phyloP scores from a whole-genome alignment of 1,140 invertebrate species.

The Aphaenogaster ashmeadi region DNA sequence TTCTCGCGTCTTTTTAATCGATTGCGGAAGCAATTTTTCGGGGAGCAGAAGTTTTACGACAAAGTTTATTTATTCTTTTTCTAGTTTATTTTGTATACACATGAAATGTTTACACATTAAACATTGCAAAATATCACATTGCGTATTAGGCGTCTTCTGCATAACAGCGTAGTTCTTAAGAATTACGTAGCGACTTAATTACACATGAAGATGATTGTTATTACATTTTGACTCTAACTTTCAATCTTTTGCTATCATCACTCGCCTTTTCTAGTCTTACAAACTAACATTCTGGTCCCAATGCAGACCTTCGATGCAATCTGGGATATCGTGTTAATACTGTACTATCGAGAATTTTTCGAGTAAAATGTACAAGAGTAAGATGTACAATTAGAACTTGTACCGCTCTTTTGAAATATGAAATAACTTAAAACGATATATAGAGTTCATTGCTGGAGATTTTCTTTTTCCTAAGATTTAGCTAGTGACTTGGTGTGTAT shows the following conservation, averaged over 20 bases:
- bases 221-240: constrained; percentile 46
- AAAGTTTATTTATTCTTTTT: constrained; percentile 30
- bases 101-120: constrained; percentile 52
- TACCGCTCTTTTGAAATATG: neutral
- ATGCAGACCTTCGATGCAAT: constrained; percentile 48
- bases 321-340: constrained; percentile 47
- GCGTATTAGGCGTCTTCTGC: constrained; percentile 68
- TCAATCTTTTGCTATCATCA: constrained; percentile 21
- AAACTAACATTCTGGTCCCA: constrained; percentile 49
- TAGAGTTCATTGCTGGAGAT: neutral
- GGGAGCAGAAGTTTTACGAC: neutral
- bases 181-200: constrained; percentile 43
- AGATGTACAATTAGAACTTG: constrained; percentile 5
- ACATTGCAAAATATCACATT: constrained; percentile 73
- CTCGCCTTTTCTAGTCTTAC: constrained; percentile 41
- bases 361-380: neutral
- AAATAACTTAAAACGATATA: constrained; percentile 25
- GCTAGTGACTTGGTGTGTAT: neutral
- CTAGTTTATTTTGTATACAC: constrained; percentile 50
- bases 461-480: constrained; percentile 30
- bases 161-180: constrained; percentile 27
- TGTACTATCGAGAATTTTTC: constrained; percentile 55
- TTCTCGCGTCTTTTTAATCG: neutral
- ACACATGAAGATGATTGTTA: constrained; percentile 4
- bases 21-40: neutral